Conservation (phyloP, 2,113 vertebrate genomes). For the Microtus ochrogaster region DNA sequence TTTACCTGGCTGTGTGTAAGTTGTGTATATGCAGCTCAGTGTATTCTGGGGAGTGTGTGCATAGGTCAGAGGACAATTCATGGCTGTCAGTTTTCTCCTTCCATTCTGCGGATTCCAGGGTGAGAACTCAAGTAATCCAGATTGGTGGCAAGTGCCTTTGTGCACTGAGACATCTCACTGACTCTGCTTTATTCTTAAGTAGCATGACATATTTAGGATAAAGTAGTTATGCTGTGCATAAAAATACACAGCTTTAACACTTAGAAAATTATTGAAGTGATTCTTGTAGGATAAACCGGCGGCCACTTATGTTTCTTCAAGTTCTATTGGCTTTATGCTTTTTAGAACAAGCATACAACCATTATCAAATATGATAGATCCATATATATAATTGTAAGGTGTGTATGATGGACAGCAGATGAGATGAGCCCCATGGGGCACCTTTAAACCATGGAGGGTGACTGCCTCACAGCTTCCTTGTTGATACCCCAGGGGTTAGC, state of each 20-base stretch:
- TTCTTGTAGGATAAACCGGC: neutral
- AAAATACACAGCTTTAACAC: neutral
- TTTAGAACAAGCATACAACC: neutral
- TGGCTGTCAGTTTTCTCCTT: neutral
- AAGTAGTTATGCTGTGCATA: neutral
- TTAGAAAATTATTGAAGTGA: conserved; percentile 26
- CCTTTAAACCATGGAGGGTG: neutral
- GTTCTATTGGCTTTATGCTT: neutral
- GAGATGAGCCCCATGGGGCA: neutral
- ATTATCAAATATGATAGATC: neutral
- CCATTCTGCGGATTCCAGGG: neutral
- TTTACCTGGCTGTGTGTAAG: neutral
- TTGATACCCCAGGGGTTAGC: no score
- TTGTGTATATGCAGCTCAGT: neutral
- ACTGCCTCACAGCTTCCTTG: neutral
- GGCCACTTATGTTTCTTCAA: neutral
- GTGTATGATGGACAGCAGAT: neutral
- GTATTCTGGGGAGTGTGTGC: neutral
- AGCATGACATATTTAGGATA: neutral
- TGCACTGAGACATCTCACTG: neutral
- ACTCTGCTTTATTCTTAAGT: neutral
- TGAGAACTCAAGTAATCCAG: no score
- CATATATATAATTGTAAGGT: neutral
- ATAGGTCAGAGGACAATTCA: neutral
- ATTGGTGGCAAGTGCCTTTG: neutral